These are phyloP conservation scores for Pogonognathellus flavescens DNA, from an alignment of 1,140 invertebrate species.

Conservation along the genomic window DNA sequence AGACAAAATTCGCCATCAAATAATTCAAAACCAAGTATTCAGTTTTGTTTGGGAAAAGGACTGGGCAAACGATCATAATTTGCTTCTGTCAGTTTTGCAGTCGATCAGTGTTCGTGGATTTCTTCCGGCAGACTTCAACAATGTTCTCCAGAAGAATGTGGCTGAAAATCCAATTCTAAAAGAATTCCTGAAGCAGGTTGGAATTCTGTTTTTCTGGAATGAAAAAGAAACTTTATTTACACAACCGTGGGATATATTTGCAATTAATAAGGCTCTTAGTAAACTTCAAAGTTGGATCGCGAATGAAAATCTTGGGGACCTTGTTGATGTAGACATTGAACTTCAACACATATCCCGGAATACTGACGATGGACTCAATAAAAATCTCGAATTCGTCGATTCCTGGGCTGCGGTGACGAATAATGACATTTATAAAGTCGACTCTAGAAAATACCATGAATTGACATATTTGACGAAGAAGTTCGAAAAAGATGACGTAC, in stretches of 20 bases:
- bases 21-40: too few relatives aligned
- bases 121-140: neutral
- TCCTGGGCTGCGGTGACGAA: neutral
- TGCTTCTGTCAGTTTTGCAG: neutral
- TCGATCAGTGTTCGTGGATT: neutral
- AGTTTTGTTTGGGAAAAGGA: neutral
- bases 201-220: neutral
- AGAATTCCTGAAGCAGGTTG: neutral
- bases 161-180: neutral
- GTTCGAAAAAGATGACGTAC: neutral
- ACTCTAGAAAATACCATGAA: neutral
- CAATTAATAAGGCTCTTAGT: neutral
- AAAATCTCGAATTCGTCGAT: neutral
- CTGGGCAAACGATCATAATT: neutral
- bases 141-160: neutral
- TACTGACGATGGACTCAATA: neutral
- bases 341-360: neutral
- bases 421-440: neutral
- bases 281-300: neutral
- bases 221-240: slow-evolving; percentile 10
- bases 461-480: neutral
- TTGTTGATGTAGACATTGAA: neutral
- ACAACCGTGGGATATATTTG: neutral
- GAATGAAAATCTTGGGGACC: neutral
- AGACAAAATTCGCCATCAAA: too few relatives aligned